These are phyloP conservation scores for Ernsta delagoae DNA, from an alignment of 2,888 invertebrate species.

Conservation along the genomic window DNA sequence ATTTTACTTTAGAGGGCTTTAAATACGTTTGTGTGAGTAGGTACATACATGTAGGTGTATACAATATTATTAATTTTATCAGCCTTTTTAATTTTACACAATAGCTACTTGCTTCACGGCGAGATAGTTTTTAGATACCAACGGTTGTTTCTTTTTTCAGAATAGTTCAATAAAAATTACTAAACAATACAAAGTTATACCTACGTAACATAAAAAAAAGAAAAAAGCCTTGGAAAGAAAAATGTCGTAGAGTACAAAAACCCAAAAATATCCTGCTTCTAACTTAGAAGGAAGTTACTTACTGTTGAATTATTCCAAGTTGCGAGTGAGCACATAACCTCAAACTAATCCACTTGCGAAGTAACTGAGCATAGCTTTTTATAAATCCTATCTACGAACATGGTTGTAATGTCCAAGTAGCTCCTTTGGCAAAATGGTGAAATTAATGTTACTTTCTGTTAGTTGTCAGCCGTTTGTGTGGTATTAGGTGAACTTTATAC, in stretches of 20 bases:
- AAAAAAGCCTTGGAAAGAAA: no score
- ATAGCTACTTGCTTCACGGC: no score
- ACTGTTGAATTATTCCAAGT: not conserved
- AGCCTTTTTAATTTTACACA: no score
- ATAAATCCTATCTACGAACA: not conserved
- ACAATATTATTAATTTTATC: no score
- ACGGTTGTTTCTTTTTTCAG: no score
- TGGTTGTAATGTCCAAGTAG: not conserved
- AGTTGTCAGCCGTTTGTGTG: conserved; percentile 55
- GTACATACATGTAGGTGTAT: no score
- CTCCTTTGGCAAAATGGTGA: conserved; percentile 16
- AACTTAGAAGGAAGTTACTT: not conserved
- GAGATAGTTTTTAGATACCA: no score
- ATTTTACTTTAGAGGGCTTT: not conserved
- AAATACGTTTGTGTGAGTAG: no score
- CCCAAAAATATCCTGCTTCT: not conserved
- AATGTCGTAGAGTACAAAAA: no score
- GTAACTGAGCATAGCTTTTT: not conserved
- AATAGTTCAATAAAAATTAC: no score
- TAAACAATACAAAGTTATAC: no score
- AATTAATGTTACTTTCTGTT: conserved; percentile 26
- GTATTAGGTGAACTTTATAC: conserved; percentile 76
- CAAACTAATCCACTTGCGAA: not conserved
- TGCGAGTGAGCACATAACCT: not conserved
- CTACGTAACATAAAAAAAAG: no score